Base-by-base conservation (phyloP, 2,797 vertebrate species). In the Trachurus trachurus region DNA sequence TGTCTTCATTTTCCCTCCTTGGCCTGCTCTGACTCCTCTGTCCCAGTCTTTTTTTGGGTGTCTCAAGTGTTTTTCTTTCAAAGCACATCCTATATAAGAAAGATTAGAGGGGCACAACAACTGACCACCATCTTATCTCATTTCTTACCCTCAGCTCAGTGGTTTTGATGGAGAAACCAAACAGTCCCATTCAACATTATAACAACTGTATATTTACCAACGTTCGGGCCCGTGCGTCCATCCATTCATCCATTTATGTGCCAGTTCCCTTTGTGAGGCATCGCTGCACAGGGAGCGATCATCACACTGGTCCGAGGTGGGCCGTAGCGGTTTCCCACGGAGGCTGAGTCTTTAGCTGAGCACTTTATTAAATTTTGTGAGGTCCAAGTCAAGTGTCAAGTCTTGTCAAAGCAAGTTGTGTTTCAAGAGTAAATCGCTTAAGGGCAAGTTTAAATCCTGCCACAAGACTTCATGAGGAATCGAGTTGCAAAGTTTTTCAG, bases 1-100 rank as follows among this genome's bases (percentile, higher is more conserved):
- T 61, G 65, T 70, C 71, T 66, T 83, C 47, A 56, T 60, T 67
- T 52, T 67, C 62, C 34, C 19, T 16, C 39, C 61, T 71, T 60
- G 52, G 50, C 60, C 22, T 73, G 31, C n/a, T 50, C 63, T 73
- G 44, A 56, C 22, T 65, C 42, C 39, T 67, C 56, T 56, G 31
- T 57, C 69, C 26, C 29, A 50, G 17, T 58, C 31, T 26, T 26
- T 26, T 66, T 68, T 71, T 39, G 15, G 47, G 61, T 26, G 26
- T 58, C 37, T 15, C 26, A 39, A 26, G 16, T 6, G 19, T 42
- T 58, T 37, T 59, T 21, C 40, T 37, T 57, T 66, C 40, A 13
- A 10, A 29, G 49, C 44, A 8, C 13, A n/a, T 52, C 57, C 34
- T 58, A 34, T 49, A 26, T 39, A 40, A 22, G 21, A 66, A 66